These are phyloP conservation scores for Lamproptera curius DNA, from an alignment of 2,888 invertebrate species.

Conservation along the genomic window DNA sequence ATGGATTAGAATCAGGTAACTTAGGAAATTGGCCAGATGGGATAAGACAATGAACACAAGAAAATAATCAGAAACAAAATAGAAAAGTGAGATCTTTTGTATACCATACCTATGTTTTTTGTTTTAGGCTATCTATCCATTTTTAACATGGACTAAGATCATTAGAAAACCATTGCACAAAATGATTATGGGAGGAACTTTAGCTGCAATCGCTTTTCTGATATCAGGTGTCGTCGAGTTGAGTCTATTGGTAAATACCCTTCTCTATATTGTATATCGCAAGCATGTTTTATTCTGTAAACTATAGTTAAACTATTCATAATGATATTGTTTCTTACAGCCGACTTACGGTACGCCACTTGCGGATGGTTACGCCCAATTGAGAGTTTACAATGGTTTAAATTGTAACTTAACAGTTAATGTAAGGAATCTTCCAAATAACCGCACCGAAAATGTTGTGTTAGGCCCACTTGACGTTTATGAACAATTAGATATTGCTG, in stretches of 20 bases:
- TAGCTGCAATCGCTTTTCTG: slow-evolving; percentile 92
- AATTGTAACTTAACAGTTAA: slow-evolving; percentile 73
- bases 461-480: slow-evolving; percentile 58
- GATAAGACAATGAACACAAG: too few species aligned
- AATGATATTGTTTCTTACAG: slow-evolving; percentile 46
- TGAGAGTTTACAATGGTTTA: slow-evolving; percentile 84
- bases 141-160: slow-evolving; percentile 82
- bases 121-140: slow-evolving; percentile 84
- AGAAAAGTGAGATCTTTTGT: too few species aligned
- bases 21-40: too few species aligned
- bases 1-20: too few species aligned
- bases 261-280: too few species aligned
- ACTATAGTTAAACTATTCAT: too few species aligned
- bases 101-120: too few species aligned
- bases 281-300: too few species aligned
- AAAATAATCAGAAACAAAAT: too few species aligned
- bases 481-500: slow-evolving; percentile 57
- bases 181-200: slow-evolving; percentile 90
- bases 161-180: slow-evolving; percentile 90
- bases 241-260: slow-evolving; percentile 80
- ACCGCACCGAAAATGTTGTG: slow-evolving; percentile 28
- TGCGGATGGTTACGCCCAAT: slow-evolving; percentile 75
- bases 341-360: slow-evolving; percentile 80
- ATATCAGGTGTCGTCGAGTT: slow-evolving; percentile 92
- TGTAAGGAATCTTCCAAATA: slow-evolving; percentile 25